phyloP scores from a whole-genome alignment of 2,888 invertebrate genomes.

The Andricus quercusramuli region DNA sequence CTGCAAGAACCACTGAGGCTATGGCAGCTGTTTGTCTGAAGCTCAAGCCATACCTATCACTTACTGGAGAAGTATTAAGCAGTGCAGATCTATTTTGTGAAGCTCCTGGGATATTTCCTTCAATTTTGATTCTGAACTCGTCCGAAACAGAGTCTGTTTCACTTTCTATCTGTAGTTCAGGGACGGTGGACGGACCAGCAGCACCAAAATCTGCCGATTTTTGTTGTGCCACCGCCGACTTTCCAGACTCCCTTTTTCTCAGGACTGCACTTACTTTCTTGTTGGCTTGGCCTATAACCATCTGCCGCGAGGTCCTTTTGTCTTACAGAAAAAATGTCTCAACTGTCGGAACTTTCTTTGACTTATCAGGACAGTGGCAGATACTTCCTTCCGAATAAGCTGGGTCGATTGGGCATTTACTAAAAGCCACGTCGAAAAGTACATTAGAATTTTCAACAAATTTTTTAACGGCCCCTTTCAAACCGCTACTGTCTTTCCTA shows the following conservation, averaged over 20 bases:
- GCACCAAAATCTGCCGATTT: background rate
- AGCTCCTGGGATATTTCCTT: background rate
- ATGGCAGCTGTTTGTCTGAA: background rate
- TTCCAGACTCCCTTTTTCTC: too few relatives aligned
- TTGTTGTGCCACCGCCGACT: background rate
- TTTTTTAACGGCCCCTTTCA: background rate
- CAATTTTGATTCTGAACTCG: background rate
- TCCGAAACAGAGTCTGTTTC: background rate
- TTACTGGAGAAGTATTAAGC: too few relatives aligned
- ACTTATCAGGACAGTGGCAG: too few relatives aligned
- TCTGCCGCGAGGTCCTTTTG: slow-evolving; percentile 7
- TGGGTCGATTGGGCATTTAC: too few relatives aligned
- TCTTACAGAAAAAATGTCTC: too few relatives aligned
- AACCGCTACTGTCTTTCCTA: slow-evolving; percentile 22
- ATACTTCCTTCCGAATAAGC: too few relatives aligned
- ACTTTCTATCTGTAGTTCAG: slow-evolving; percentile 9
- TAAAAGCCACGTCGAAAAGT: background rate
- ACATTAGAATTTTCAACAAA: too few relatives aligned
- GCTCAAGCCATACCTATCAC: background rate
- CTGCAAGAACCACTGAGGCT: background rate
- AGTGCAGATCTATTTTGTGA: background rate
- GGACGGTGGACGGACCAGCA: background rate
- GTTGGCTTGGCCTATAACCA: background rate
- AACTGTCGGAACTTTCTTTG: too few relatives aligned
- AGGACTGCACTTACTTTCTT: too few relatives aligned